A percentile compares a stretch with the other conserved stretches of the same genome.
phyloP scores from a whole-genome alignment of 1,140 invertebrate genomes.

The Meloidogyne hapla region DNA sequence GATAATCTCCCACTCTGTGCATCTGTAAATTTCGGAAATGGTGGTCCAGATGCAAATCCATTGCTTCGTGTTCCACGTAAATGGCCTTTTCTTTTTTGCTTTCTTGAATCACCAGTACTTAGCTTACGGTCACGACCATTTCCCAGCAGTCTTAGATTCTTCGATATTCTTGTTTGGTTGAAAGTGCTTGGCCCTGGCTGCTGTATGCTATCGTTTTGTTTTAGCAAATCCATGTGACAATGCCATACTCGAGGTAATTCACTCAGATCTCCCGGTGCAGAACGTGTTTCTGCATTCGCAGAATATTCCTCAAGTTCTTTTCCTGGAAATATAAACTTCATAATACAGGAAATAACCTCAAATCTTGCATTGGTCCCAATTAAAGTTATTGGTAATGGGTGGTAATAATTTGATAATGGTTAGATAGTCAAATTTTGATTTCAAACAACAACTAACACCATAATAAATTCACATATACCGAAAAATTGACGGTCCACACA shows the following conservation, averaged over 20 bases:
- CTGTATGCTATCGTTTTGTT: conserved; percentile 3
- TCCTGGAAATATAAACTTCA: not conserved
- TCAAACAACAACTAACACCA: too few species aligned
- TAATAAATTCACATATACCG: not conserved
- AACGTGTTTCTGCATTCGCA: conserved; percentile 40
- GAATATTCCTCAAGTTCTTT: not conserved
- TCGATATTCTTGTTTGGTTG: not conserved
- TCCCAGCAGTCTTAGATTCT: not conserved
- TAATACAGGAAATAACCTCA: not conserved
- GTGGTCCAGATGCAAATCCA: conserved; percentile 56
- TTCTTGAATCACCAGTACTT: not conserved
- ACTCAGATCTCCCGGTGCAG: conserved; percentile 49
- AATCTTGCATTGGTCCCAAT: not conserved
- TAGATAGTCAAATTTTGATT: too few species aligned
- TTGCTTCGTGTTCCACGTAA: conserved; percentile 50
- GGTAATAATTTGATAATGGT: too few species aligned
- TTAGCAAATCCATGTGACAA: not conserved
- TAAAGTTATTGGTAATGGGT: too few species aligned
- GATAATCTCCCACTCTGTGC: conserved; percentile 33
- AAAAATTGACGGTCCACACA: not conserved
- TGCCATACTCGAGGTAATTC: conserved; percentile 41
- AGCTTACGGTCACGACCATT: not conserved
- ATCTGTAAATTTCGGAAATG: conserved; percentile 45
- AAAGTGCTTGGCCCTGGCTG: not conserved
- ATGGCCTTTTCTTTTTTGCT: conserved; percentile 37